Base-by-base conservation (phyloP, 1,140 invertebrate genomes). In the Chrysopa pallens region DNA sequence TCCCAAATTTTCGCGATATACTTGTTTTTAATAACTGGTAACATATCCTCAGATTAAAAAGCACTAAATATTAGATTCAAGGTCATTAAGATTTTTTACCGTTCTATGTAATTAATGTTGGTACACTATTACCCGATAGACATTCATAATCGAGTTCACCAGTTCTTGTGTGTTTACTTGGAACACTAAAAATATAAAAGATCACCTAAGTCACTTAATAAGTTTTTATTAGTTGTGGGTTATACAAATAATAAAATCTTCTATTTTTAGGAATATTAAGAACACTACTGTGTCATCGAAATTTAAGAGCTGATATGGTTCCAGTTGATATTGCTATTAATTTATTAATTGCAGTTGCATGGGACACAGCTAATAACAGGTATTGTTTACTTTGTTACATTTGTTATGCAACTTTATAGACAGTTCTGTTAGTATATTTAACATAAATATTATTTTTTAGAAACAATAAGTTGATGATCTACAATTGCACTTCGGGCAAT, bases 401-500 rank as follows among this genome's bases (percentile, higher is more conserved):
- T 33, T 11, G 8, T 4, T 33, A 33, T 2, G n/a, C n/a, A 33
- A 11, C 8, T 33, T 4, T 33, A 33, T 33, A 4, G 4, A 33
- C n/a, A 6, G 4, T 11, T 33, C 6, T 33, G 31, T 33, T 6
- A 11, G 2, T 33, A 11, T 31, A 33, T 33, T 11, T 33, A 33
- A 63, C 64, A 67, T 69, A 62, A 7, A 31, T 11, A 11, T 11
- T 12, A 4, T 4, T 11, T 33, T 33, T 11, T 12, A 72, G 71
- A 56, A 68, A 63, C 36, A 67, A 74, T 35, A 68, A 67, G 29
- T 72, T 79, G 46, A 64, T 66, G 39, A 77, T 94, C 29, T 92
- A 90, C 63, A 89, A 93, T 63, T 88, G 84, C 60, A 87, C 84
- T 53, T 87, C 87, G 29, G 85, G 86, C 7, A 73, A 76, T 50